These are phyloP conservation scores for Melanerpes aurifrons DNA, from an alignment of 2,113 vertebrate species.

Conservation along the genomic window DNA sequence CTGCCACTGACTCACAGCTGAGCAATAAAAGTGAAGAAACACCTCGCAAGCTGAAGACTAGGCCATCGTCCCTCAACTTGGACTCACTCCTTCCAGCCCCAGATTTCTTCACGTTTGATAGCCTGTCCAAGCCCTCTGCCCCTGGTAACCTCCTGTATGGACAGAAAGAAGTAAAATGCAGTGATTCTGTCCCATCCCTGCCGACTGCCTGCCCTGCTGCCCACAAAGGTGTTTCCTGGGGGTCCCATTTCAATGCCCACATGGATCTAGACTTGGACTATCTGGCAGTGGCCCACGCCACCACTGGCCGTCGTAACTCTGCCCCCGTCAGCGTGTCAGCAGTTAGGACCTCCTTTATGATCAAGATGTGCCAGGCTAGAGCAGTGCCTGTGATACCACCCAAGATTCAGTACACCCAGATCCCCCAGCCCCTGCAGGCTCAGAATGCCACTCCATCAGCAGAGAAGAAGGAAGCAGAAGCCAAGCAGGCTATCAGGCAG, in stretches of 20 bases:
- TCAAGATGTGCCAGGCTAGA: conserved; percentile 94
- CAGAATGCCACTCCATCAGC: conserved; percentile 52
- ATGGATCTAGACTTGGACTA: conserved; percentile 69
- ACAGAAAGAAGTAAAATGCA: conserved; percentile 66
- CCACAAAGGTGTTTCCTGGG: conserved; percentile 64
- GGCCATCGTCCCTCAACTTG: conserved; percentile 81
- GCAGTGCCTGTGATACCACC: conserved; percentile 93
- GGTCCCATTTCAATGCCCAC: conserved; percentile 40
- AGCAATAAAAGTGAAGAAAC: conserved; percentile 58
- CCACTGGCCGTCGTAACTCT: conserved; percentile 88
- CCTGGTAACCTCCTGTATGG: conserved; percentile 57
- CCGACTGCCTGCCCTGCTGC: conserved; percentile 34
- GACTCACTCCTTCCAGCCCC: conserved; percentile 68
- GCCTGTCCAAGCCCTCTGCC: conserved; percentile 50
- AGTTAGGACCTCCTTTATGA: conserved; percentile 93
- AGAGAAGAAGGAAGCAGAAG: conserved; percentile 72
- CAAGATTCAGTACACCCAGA: conserved; percentile 94
- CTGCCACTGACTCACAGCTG: conserved; percentile 1
- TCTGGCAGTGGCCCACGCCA: conserved; percentile 71
- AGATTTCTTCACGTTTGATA: conserved; percentile 76
- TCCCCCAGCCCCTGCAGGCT: conserved; percentile 85
- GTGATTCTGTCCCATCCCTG: conserved; percentile 70
- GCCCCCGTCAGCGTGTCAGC: conserved; percentile 94
- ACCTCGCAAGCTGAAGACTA: conserved; percentile 68
- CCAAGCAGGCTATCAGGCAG: conserved; percentile 32